These are phyloP conservation scores for Drosophila tanythrix DNA, from an alignment of 2,888 invertebrate genomes.

Conservation along the genomic window DNA sequence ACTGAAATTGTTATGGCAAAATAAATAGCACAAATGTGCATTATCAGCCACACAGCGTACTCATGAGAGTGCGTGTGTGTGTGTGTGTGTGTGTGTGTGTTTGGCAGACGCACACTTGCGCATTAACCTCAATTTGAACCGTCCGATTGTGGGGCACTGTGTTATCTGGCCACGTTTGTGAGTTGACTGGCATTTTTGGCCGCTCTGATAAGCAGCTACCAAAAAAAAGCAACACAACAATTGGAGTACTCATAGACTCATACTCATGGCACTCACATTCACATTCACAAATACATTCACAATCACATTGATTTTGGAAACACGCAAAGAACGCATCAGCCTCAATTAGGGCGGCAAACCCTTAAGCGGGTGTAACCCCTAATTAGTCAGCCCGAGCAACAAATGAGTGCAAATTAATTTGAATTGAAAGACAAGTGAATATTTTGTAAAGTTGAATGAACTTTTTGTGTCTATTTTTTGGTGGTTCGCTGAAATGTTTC, in stretches of 20 bases:
- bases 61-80: not conserved
- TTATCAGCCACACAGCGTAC: constrained; percentile 59
- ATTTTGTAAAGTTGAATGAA: constrained; percentile 63
- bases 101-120: constrained; percentile 56
- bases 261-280: not conserved
- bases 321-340: constrained; percentile 42
- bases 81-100: constrained; percentile 25
- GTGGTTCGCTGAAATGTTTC: constrained; percentile 37
- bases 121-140: constrained; percentile 77
- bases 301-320: constrained; percentile 23
- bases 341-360: constrained; percentile 21
- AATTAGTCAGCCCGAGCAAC: not conserved
- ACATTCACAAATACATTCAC: not conserved
- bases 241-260: not conserved
- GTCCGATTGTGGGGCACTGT: constrained; percentile 78
- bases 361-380: not conserved
- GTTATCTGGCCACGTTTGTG: constrained; percentile 63
- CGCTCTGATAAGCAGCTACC: constrained; percentile 39
- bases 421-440: not conserved
- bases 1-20: constrained; percentile 55
- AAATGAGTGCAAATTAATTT: not conserved
- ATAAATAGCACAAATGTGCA: constrained; percentile 80
- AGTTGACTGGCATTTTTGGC: constrained; percentile 64
- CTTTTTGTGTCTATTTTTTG: constrained; percentile 12
- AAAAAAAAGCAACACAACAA: not conserved